Evolutionary conservation across 2,113 vertebrate genomes (phyloP), one percentile per base, ranked within the genome.

Genomic region (Gopherus evgoodei): DNA sequence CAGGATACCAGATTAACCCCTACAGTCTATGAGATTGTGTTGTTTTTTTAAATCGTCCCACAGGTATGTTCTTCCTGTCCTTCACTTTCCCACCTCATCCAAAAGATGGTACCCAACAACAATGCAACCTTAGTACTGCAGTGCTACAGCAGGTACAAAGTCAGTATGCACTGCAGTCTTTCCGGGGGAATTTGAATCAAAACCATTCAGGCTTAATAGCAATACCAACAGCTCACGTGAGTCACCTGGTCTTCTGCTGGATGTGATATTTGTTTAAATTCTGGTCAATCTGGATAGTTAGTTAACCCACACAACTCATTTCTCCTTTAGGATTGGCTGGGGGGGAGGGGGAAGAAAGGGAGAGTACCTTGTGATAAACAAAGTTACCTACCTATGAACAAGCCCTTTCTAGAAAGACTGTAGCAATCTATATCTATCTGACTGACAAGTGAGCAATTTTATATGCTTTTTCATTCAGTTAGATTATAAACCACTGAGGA

Each of bases 401-500:
- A 4, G 57, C 50, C 27, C 53, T 89, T 11, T 38, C 75, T 92
- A 94, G 27, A 83, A 86, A 96, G 54, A 90, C 57, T 42, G 17
- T 83, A 42, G 1, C 5, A 79, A 89, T 81, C 69, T 94, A 75
- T 88, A 13, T 79, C 24, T 11, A 49, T 91, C 84, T 90, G n/a
- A 62, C n/a, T 94, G n/a, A 91, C 29, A 50, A 95, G 82, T 44
- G 52, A 42, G 21, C 2, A 1, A 5, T 5, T 94, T 96, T 89
- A 54, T 52, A 5, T 85, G 76, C 0, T 87, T 90, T 79, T 91
- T 90, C 88, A 90, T 19, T 54, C 3, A 75, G 57, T 88, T 91
- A 94, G 62, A 50, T 95, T 97, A 94, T 87, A 93, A 97, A 96
- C 81, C 90, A 97, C 38, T 38, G 65, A 95, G 59, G 88, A 97